A percentile compares a stretch with the other conserved stretches of the same genome.
These are phyloP conservation scores for Formica exsecta DNA, from an alignment of 1,140 invertebrate genomes.

Conservation along the genomic window DNA sequence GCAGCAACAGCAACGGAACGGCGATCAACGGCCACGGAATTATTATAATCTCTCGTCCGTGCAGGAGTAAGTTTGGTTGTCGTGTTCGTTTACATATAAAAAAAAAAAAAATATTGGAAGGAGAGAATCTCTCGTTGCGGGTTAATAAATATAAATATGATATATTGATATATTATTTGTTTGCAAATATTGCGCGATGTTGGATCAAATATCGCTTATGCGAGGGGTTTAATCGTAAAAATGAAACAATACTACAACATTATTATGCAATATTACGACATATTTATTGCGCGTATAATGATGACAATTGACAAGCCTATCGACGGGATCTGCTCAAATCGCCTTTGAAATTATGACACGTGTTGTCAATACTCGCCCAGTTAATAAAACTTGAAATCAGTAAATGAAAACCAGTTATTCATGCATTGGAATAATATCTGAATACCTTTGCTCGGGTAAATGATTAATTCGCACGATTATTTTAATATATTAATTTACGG, in stretches of 20 bases:
- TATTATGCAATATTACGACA: conserved; percentile 2
- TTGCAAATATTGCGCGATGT: background rate
- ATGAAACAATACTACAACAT: background rate
- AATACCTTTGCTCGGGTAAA: background rate
- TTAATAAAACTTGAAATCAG: conserved; percentile 17
- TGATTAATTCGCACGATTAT: background rate
- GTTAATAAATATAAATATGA: too few species aligned
- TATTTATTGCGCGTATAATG: background rate
- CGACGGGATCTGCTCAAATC: conserved; percentile 26
- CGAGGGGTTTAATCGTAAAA: background rate
- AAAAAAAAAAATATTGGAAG: background rate
- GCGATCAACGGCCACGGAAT: conserved; percentile 69
- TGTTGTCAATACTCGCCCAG: background rate
- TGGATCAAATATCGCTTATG: background rate
- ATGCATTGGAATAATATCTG: background rate
- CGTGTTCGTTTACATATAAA: background rate
- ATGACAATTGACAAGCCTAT: background rate
- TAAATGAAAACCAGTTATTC: background rate
- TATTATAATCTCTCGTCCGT: conserved; percentile 82
- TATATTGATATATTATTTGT: background rate
- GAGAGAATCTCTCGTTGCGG: too few species aligned
- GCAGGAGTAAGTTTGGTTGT: conserved; percentile 81
- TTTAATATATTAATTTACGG: background rate
- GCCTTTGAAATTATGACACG: conserved; percentile 52
- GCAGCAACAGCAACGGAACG: conserved; percentile 43